Percentiles rank a stretch among this genome's conserved stretches.
Evolutionary conservation across 2,888 invertebrate genomes (phyloP).

Genomic region (Embidobia sp.): DNA sequence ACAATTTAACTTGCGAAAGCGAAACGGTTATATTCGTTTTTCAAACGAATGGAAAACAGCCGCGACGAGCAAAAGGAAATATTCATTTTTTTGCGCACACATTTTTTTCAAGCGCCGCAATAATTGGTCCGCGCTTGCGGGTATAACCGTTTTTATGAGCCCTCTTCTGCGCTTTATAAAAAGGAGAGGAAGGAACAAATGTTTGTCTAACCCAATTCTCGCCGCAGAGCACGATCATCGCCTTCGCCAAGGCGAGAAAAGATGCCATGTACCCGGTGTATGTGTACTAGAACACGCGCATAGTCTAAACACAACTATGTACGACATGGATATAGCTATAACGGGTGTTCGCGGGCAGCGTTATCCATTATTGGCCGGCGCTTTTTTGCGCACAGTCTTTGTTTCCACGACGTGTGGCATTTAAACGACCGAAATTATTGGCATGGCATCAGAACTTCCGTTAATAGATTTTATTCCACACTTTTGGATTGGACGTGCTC

Average conservation of each 20-base stretch:
- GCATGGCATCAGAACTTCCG: constrained; percentile 9
- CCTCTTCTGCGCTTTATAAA: constrained; percentile 3
- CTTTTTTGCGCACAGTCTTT: constrained; percentile 19
- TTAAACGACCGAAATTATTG: constrained; percentile 28
- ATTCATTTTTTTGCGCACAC: no score
- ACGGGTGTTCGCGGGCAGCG: constrained; percentile 43
- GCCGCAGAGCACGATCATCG: constrained; percentile 31
- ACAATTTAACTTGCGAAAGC: background rate
- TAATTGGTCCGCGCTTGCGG: constrained; percentile 4
- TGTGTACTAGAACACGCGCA: constrained; percentile 32
- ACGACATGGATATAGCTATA: constrained; percentile 57
- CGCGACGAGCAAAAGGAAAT: no score
- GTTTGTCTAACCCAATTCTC: constrained; percentile 59
- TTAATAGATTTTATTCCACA: constrained; percentile 36
- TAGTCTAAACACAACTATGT: constrained; percentile 52
- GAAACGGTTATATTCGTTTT: background rate
- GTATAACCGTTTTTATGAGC: background rate
- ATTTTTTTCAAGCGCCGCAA: background rate
- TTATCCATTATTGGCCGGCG: constrained; percentile 44
- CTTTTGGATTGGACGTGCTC: constrained; percentile 21
- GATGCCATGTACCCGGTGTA: constrained; percentile 30
- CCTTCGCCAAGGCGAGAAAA: constrained; percentile 56
- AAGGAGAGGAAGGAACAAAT: constrained; percentile 42
- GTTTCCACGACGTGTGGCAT: constrained; percentile 38
- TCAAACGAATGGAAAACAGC: background rate